Conservation (phyloP, 2,888 invertebrate genomes). For the Polyommatus icarus region DNA sequence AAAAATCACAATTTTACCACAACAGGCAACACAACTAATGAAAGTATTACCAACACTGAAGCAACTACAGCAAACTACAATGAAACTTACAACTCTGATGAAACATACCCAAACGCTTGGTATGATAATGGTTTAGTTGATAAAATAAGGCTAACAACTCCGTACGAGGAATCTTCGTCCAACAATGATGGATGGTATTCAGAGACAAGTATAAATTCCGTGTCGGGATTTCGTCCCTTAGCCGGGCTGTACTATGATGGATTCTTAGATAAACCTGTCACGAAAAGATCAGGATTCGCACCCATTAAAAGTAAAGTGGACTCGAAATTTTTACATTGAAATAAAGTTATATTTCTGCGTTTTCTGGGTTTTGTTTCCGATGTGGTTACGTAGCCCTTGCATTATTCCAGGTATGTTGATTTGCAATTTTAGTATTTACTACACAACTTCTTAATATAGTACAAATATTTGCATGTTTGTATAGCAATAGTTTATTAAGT, state of each 20-base stretch:
- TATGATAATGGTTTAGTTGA: constrained; percentile 54
- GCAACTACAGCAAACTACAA: background rate
- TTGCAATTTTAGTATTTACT: too few species aligned
- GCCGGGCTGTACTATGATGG: constrained; percentile 74
- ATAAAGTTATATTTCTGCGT: constrained; percentile 24
- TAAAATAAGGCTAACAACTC: constrained; percentile 64
- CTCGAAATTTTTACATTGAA: constrained; percentile 40
- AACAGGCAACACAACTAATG: constrained; percentile 18
- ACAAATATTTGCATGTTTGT: too few species aligned
- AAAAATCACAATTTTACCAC: constrained; percentile 11
- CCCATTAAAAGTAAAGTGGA: constrained; percentile 48
- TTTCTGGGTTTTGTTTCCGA: background rate
- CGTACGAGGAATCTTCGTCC: constrained; percentile 52
- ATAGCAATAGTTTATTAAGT: too few species aligned
- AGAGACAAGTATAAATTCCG: constrained; percentile 48
- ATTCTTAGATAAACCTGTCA: constrained; percentile 60
- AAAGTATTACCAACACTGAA: background rate
- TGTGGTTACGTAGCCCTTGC: too few species aligned
- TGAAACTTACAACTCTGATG: constrained; percentile 38
- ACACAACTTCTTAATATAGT: too few species aligned
- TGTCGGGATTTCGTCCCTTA: constrained; percentile 63
- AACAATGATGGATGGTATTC: constrained; percentile 62
- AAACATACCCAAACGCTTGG: constrained; percentile 51
- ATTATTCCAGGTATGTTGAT: too few species aligned
- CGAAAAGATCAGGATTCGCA: constrained; percentile 54